Evolutionary conservation across 2,113 vertebrate species (phyloP).

Genomic region (Cygnus buccinator): DNA sequence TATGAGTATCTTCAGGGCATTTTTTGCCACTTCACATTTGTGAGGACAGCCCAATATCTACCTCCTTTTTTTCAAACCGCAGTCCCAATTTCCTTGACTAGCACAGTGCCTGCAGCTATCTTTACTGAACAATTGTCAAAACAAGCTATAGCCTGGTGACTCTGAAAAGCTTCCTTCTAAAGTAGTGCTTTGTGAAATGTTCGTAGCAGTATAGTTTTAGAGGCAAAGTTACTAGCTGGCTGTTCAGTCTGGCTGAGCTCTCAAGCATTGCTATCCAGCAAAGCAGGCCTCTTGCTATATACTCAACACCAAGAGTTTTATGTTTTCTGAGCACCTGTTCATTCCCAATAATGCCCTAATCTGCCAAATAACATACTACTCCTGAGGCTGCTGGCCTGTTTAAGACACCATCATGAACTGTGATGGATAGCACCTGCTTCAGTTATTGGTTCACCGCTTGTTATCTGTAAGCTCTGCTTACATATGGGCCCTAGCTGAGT

Average conservation of each 20-base stretch:
- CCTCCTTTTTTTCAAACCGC: background rate
- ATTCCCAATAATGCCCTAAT: background rate
- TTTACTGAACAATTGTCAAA: conserved; percentile 7
- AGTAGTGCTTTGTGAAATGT: background rate
- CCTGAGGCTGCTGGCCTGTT: background rate
- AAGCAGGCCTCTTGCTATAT: background rate
- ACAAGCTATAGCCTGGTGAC: background rate
- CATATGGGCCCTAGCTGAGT: background rate
- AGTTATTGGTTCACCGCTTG: background rate
- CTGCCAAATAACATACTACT: background rate
- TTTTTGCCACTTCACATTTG: background rate
- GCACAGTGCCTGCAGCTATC: background rate
- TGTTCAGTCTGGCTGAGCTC: background rate
- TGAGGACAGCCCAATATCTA: background rate
- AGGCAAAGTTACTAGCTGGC: background rate
- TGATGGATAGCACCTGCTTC: background rate
- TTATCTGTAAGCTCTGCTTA: background rate
- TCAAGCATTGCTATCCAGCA: background rate
- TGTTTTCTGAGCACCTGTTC: background rate
- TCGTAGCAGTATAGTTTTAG: background rate
- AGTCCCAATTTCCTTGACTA: background rate
- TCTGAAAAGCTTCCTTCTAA: background rate
- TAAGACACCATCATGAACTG: background rate
- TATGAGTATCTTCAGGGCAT: background rate
- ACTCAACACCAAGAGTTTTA: background rate